phyloP scores from a whole-genome alignment of 2,113 vertebrate genomes.

The Pluvialis apricaria region DNA sequence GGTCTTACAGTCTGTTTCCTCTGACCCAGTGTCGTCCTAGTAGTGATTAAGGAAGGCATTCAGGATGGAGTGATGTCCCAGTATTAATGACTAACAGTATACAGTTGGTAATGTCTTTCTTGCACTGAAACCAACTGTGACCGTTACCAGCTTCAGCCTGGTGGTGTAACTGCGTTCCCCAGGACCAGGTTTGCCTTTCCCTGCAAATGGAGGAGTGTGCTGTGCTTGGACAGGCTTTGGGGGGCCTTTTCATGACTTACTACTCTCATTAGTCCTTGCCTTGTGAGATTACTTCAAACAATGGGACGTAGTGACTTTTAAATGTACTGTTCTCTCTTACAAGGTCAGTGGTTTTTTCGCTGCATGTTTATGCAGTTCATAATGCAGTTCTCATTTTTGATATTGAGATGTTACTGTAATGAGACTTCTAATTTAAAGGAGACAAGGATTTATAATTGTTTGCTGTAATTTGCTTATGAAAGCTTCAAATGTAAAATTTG shows the following conservation, averaged over 20 bases:
- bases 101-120: not conserved
- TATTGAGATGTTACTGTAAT: not conserved
- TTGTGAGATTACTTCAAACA: not conserved
- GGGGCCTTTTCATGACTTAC: not conserved
- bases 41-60: not conserved
- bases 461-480: not conserved
- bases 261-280: not conserved
- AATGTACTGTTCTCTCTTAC: not conserved
- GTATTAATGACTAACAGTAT: not conserved
- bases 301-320: not conserved
- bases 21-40: not conserved
- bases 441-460: not conserved
- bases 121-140: not conserved
- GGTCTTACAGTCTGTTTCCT: not conserved
- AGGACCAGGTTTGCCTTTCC: not conserved
- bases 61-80: not conserved
- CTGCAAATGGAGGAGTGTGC: not conserved
- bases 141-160: accelerated
- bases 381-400: not conserved
- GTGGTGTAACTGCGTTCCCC: not conserved
- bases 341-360: not conserved
- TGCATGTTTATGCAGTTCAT: not conserved
- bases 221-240: not conserved
- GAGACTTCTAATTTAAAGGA: not conserved
- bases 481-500: not conserved